Evolutionary conservation across 2,797 vertebrate species (phyloP).

Genomic region (Vipera latastei): DNA sequence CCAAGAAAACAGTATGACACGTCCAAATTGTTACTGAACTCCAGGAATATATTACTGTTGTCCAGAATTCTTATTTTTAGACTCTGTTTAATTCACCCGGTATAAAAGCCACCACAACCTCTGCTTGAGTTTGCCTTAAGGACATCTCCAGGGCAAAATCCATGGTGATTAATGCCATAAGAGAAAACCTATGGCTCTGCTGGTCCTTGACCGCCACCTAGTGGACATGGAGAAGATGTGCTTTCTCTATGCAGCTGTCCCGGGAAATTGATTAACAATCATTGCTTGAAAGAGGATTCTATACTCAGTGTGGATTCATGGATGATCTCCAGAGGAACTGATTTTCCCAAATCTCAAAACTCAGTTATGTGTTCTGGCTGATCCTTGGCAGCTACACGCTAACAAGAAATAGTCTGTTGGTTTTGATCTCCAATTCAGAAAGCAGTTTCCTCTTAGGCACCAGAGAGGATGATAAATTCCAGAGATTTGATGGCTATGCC

Average conservation of each 20-base stretch:
- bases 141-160: not conserved
- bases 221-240: not conserved
- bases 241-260: not conserved
- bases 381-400: not conserved
- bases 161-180: no score
- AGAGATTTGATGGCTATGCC: not conserved
- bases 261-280: not conserved
- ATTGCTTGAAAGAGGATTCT: not conserved
- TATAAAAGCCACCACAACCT: not conserved
- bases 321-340: not conserved
- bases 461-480: not conserved
- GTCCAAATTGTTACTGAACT: not conserved
- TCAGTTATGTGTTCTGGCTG: not conserved
- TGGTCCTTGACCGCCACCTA: constrained; percentile 33
- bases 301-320: not conserved
- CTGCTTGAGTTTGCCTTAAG: not conserved
- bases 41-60: not conserved
- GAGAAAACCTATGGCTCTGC: not conserved
- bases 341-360: not conserved
- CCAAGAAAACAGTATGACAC: not conserved
- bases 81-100: not conserved
- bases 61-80: not conserved
- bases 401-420: not conserved
- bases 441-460: not conserved
- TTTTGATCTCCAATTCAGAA: not conserved